A percentile compares a stretch with the other conserved stretches of the same genome.
phyloP scores from a whole-genome alignment of 1,140 invertebrate species.

The Drosophila littoralis region DNA sequence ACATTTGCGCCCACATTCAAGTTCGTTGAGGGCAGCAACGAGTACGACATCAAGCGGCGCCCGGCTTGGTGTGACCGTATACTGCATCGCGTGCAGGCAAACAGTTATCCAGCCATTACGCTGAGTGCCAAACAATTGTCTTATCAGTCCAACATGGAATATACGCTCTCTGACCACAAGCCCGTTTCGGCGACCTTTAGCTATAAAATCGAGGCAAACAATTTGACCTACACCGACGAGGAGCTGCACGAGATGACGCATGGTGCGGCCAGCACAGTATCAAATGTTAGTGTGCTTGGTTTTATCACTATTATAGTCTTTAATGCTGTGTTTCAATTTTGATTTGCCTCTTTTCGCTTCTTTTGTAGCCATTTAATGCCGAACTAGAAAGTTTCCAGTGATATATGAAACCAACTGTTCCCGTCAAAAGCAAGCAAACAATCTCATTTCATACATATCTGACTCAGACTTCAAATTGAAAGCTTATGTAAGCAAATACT shows the following conservation, averaged over 20 bases:
- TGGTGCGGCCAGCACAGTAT: conserved; percentile 68
- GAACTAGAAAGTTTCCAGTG: conserved; percentile 63
- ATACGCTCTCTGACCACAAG: conserved; percentile 98
- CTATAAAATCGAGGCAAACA: conserved; percentile 64
- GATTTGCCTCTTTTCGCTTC: conserved; percentile 52
- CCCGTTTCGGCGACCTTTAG: conserved; percentile 96
- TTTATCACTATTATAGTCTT: conserved; percentile 53
- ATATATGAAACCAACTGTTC: conserved; percentile 29
- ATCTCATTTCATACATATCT: conserved; percentile 17
- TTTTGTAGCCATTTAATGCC: conserved; percentile 76
- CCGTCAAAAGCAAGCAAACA: conserved; percentile 14
- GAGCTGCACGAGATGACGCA: conserved; percentile 78
- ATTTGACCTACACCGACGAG: conserved; percentile 86
- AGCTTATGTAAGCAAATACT: conserved; percentile 9
- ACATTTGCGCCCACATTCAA: conserved; percentile 95
- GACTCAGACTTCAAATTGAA: neutral
- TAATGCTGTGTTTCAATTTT: conserved; percentile 47
- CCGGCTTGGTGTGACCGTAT: conserved; percentile 99
- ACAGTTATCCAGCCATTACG: conserved; percentile 77
- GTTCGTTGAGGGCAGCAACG: conserved; percentile 89
- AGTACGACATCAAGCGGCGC: conserved; percentile 93
- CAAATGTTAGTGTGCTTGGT: conserved; percentile 83
- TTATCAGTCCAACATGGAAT: conserved; percentile 93
- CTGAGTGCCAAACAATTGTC: conserved; percentile 89
- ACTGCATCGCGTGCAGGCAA: conserved; percentile 91